Conservation (phyloP, 2,888 invertebrate genomes). For the Noctua janthe region DNA sequence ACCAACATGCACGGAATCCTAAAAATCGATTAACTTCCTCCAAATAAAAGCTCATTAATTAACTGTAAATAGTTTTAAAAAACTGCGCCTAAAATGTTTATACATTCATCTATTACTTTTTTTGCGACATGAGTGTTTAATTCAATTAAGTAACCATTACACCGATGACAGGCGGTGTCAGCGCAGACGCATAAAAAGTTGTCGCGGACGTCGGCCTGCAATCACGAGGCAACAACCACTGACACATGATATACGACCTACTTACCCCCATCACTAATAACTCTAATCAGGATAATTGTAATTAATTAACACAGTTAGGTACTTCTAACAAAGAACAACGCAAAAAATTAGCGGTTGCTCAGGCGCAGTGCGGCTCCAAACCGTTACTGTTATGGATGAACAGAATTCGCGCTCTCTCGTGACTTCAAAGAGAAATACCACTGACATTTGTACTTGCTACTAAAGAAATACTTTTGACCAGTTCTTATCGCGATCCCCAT, state of each 20-base stretch:
- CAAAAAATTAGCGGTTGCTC: constrained; percentile 71
- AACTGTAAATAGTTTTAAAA: constrained; percentile 54
- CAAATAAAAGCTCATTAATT: constrained; percentile 52
- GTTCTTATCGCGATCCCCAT: constrained; percentile 66
- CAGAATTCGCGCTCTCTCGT: constrained; percentile 72
- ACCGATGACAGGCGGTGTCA: constrained; percentile 81
- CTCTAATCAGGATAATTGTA: constrained; percentile 83
- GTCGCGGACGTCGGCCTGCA: constrained; percentile 68
- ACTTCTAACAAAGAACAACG: constrained; percentile 76
- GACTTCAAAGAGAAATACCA: constrained; percentile 68
- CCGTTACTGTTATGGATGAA: constrained; percentile 79
- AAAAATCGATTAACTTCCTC: constrained; percentile 44
- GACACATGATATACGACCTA: constrained; percentile 79
- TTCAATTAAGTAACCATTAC: constrained; percentile 84
- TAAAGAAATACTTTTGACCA: constrained; percentile 62
- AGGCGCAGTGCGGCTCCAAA: constrained; percentile 64
- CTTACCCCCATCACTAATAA: constrained; percentile 80
- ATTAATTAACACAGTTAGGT: constrained; percentile 87
- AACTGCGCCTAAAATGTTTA: constrained; percentile 49
- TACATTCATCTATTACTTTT: constrained; percentile 64
- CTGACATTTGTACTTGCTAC: constrained; percentile 64
- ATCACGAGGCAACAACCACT: constrained; percentile 62
- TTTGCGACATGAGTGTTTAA: constrained; percentile 75
- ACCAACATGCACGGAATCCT: constrained; percentile 25
- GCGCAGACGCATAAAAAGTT: constrained; percentile 80